A percentile compares a stretch with the other conserved stretches of the same genome.
phyloP scores from a whole-genome alignment of 2,888 invertebrate species.

The Cenopis cana region DNA sequence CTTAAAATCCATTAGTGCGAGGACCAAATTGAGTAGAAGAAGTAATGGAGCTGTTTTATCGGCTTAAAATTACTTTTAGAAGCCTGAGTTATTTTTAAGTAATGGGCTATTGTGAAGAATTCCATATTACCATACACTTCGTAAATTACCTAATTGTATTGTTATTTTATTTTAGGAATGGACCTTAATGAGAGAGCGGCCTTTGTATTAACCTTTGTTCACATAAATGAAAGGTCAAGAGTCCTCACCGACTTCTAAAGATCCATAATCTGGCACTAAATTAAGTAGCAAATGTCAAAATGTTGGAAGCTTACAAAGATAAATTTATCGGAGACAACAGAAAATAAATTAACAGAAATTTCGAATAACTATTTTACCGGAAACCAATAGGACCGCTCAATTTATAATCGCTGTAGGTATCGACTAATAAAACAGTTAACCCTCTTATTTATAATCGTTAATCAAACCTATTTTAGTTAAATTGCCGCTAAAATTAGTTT shows the following conservation, averaged over 20 bases:
- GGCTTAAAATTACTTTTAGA: constrained; percentile 37
- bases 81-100: constrained; percentile 31
- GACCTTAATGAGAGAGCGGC: not conserved
- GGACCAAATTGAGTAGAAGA: constrained; percentile 55
- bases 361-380: too few species aligned
- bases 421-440: too few species aligned
- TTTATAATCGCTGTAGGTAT: too few species aligned
- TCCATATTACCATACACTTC: constrained; percentile 7
- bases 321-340: too few species aligned
- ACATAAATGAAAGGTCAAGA: not conserved
- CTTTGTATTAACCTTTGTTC: not conserved
- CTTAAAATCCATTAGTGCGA: constrained; percentile 57
- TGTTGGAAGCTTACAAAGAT: not conserved
- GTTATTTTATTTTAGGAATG: not conserved
- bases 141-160: constrained; percentile 6
- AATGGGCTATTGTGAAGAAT: constrained; percentile 20
- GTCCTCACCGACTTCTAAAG: not conserved
- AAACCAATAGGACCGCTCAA: too few species aligned
- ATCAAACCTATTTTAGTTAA: too few species aligned
- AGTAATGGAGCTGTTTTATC: constrained; percentile 52
- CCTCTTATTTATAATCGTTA: too few species aligned
- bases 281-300: not conserved
- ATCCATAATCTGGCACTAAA: not conserved
- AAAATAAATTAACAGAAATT: too few species aligned
- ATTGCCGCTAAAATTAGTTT: too few species aligned